These are phyloP conservation scores for Loris lydekkerianus DNA, from an alignment of 2,797 vertebrate species.

Conservation along the genomic window DNA sequence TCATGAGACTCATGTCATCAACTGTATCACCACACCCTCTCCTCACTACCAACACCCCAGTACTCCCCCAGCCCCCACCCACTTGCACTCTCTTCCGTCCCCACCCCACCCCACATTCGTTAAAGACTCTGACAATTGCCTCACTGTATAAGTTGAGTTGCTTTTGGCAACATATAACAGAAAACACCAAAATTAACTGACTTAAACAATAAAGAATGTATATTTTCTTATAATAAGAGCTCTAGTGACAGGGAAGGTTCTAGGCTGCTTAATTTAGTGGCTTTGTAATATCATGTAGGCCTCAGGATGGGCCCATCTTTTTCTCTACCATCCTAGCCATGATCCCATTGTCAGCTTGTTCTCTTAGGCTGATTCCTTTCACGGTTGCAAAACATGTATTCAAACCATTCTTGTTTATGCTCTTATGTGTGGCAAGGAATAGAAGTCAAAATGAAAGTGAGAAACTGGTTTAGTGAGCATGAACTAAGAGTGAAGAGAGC, in stretches of 20 bases:
- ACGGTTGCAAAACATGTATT: background rate
- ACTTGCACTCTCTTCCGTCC: background rate
- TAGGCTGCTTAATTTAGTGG: slow-evolving; percentile 34
- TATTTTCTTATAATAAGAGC: slow-evolving; percentile 39
- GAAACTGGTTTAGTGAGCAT: slow-evolving; percentile 8
- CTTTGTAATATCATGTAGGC: background rate
- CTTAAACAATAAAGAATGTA: background rate
- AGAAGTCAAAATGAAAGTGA: slow-evolving; percentile 22
- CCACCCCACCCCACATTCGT: background rate
- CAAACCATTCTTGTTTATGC: slow-evolving; percentile 19
- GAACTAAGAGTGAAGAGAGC: slow-evolving; percentile 32
- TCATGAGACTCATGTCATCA: background rate
- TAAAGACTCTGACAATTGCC: slow-evolving; percentile 42
- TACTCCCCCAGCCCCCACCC: background rate
- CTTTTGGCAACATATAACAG: slow-evolving; percentile 33
- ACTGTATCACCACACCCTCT: background rate
- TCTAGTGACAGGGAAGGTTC: background rate
- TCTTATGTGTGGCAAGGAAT: slow-evolving; percentile 11
- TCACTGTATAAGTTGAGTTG: background rate
- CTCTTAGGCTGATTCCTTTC: background rate
- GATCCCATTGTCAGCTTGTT: background rate
- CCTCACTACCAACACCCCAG: background rate
- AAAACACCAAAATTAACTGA: slow-evolving; percentile 20
- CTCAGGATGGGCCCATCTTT: background rate
- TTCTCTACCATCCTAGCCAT: slow-evolving; percentile 17